These are phyloP conservation scores for Alauda arvensis DNA, from an alignment of 2,797 vertebrate species.

Conservation along the genomic window DNA sequence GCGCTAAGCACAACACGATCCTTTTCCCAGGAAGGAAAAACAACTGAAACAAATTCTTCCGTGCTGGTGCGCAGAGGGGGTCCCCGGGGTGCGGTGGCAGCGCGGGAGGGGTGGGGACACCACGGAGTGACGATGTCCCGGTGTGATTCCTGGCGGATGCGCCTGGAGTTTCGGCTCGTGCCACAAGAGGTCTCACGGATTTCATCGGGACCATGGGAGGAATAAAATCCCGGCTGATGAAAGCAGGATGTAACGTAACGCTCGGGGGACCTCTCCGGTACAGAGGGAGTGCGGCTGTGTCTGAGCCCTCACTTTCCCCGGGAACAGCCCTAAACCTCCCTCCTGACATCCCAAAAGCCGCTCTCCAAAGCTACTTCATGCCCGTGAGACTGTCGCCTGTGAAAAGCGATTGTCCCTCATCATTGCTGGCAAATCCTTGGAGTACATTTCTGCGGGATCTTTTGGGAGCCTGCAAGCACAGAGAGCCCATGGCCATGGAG, in stretches of 20 bases:
- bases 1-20: rapidly evolving
- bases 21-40: not conserved
- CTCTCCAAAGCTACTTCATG: not conserved
- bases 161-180: not conserved
- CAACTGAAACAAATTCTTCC: not conserved
- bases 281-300: not conserved
- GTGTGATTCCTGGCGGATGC: rapidly evolving
- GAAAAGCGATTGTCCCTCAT: not conserved
- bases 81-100: rapidly evolving
- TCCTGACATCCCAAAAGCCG: rapidly evolving
- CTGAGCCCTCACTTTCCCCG: not conserved
- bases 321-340: not conserved
- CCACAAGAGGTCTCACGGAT: conserved; percentile 41
- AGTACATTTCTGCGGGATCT: not conserved
- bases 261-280: rapidly evolving
- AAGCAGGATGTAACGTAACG: rapidly evolving
- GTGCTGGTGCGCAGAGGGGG: not conserved
- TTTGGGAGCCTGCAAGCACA: not conserved
- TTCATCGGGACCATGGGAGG: not conserved
- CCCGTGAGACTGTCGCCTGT: not conserved
- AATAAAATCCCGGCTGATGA: not conserved
- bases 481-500: rapidly evolving
- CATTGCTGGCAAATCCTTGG: not conserved
- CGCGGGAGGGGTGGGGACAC: rapidly evolving
- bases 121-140: rapidly evolving